Evolutionary conservation across 1,140 invertebrate genomes (phyloP), one percentile per base, ranked within the genome.

Genomic region (Phymastichus coffea): DNA sequence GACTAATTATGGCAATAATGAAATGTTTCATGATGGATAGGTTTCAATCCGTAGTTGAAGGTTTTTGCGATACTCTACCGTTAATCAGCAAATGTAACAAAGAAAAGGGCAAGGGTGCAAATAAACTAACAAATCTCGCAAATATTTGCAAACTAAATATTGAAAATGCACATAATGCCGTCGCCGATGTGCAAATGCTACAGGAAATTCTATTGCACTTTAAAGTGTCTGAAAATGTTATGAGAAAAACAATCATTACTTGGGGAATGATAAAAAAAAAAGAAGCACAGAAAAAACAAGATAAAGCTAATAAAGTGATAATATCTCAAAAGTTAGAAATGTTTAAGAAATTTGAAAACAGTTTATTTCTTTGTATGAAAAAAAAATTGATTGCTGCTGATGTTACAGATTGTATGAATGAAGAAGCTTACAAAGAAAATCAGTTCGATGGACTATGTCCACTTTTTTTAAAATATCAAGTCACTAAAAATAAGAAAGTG

Each of bases 401-500:
- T 12, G 25, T 40, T 52, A 14, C 25, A 4, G 7, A 8, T 30
- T 17, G 23, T 22, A 52, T 52, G 35, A 52, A 38, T 38, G 25
- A 30, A 38, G 20, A 4, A 23, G 35, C 35, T 38, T n/a, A 40
- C 38, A 38, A 23, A 15, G n/a, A 52, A 23, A 23, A 52, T 19
- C 12, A 14, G 4, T 52, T 52, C n/a, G 19, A 52, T 23, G 49
- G 49, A 23, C 7, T 37, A 25, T 52, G 1, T 17, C 1, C 37
- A 4, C 33, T 52, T 38, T n/a, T 52, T 22, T 14, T 4, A 10
- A 40, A 23, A 40, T n/a, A 26, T 9, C 15, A 14, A 40, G 35
- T 52, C 19, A 52, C 49, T 9, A 52, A 52, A 52, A 38, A 38
- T 52, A 25, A 37, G 26, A 37, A 52, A 52, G 35, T 52, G 6